Percentiles rank a stretch among this genome's conserved stretches.
Evolutionary conservation across 2,797 vertebrate species (phyloP).

Genomic region (Siniperca undulata): DNA sequence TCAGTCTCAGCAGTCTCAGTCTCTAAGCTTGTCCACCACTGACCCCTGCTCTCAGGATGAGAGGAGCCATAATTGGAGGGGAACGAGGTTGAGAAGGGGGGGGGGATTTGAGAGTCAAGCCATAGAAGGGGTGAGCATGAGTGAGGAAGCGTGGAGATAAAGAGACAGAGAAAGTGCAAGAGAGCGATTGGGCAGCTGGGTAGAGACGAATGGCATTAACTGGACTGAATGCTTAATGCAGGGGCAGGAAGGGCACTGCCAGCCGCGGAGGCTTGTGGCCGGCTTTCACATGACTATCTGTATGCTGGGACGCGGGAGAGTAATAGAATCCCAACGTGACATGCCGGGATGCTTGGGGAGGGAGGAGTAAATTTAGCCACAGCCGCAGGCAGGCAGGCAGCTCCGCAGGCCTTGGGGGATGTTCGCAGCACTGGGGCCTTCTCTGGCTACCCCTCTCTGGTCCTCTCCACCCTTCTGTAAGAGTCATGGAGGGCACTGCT

Average conservation of each 20-base stretch:
- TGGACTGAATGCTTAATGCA: constrained; percentile 62
- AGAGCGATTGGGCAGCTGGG: constrained; percentile 68
- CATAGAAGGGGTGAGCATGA: constrained; percentile 64
- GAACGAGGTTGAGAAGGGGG: constrained; percentile 18
- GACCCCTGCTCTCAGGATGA: constrained; percentile 65
- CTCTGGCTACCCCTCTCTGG: constrained; percentile 45
- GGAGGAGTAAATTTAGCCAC: constrained; percentile 83
- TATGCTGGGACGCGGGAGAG: constrained; percentile 70
- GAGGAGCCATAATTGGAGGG: constrained; percentile 56
- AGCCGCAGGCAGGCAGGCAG: constrained; percentile 63
- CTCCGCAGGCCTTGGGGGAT: constrained; percentile 45
- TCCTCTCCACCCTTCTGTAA: constrained; percentile 59
- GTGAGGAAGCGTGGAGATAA: constrained; percentile 42
- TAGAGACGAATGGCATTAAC: constrained; percentile 72
- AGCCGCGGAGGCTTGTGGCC: constrained; percentile 71
- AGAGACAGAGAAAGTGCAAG: constrained; percentile 54
- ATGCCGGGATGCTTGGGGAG: constrained; percentile 75
- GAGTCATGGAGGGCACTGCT: constrained; percentile 64
- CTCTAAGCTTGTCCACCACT: constrained; percentile 25
- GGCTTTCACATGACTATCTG: constrained; percentile 75
- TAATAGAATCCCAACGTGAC: constrained; percentile 87
- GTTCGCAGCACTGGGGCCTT: constrained; percentile 54
- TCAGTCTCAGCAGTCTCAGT: constrained; percentile 45
- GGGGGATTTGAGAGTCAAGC: constrained; percentile 5
- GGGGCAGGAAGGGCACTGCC: constrained; percentile 68